Base-by-base conservation (phyloP, 2,113 vertebrate genomes). In the Larimichthys polyactis region DNA sequence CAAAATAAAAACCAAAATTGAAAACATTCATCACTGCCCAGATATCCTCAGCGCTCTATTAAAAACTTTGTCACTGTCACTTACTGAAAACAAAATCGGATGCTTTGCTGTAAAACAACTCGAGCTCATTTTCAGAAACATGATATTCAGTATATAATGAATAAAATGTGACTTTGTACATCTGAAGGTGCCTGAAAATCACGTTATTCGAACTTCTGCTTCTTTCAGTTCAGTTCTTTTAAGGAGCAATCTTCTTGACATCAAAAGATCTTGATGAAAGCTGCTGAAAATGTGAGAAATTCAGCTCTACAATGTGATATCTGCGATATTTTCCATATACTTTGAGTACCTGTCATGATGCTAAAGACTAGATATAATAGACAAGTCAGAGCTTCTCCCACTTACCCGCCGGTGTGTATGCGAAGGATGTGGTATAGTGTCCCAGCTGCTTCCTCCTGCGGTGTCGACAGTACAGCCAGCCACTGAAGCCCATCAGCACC, bases 401-500 rank as follows among this genome's bases (percentile, higher is more conserved):
- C 91, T 92, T 90, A 96, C 98, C 96, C 68, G 97, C 96, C 11
- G 98, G 97, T 0, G 96, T 97, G 81, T 98, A 99, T 22, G 97
- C 97, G 27, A 99, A 99, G 71, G 98, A 99, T 0, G 98, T 98
- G 94, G 96, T 93, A 68, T 98, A 99, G 86, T 99, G 98, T 59
- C 97, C 98, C 79, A 99, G 96, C 87, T 98, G 97, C 88, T 99
- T 99, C 88, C 96, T 96, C 90, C 96, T 96, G 65, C 94, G 96
- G 79, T 94, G 96, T 46, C 97, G 96, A 74, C 97, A 94, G 85
- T 99, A 99, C 72, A 99, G 90, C 95, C 96, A 97, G 1, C 91
- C 94, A 0, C 97, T 96, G 52, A 97, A 95, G 80, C 96, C 95
- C 60, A 97, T 97, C 8, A 99, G 95, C 70, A 97, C 87, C 67